A percentile compares a stretch with the other conserved stretches of the same genome.
phyloP scores from a whole-genome alignment of 1,140 invertebrate species.

The Platyscapa corneri region DNA sequence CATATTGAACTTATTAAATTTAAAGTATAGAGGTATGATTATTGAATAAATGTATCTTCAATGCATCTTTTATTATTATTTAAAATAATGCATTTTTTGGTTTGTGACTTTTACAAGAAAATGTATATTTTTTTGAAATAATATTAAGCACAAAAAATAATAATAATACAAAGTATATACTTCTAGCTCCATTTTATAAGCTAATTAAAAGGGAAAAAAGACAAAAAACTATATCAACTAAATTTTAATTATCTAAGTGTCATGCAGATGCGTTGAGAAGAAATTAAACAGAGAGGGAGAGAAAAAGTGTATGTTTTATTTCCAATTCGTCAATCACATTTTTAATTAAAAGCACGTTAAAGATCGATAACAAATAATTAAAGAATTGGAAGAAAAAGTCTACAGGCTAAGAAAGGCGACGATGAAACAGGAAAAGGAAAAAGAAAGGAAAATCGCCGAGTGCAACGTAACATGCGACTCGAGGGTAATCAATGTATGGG shows the following conservation, averaged over 20 bases:
- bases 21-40: too few species aligned
- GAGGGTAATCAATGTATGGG: background rate
- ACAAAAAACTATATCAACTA: background rate
- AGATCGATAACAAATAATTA: conserved; percentile 29
- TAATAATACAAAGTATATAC: too few species aligned
- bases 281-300: background rate
- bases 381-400: background rate
- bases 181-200: background rate
- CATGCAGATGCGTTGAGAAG: background rate
- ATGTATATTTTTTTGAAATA: too few species aligned
- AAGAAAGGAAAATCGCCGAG: background rate
- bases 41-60: too few species aligned
- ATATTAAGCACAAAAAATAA: too few species aligned
- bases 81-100: too few species aligned
- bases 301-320: background rate
- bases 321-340: background rate
- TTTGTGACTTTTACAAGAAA: too few species aligned
- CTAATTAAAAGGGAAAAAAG: background rate
- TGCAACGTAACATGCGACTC: background rate
- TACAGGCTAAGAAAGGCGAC: background rate
- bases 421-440: background rate
- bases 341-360: conserved; percentile 35
- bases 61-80: too few species aligned
- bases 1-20: background rate
- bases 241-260: conserved; percentile 15